A percentile compares a stretch with the other conserved stretches of the same genome.
These are phyloP conservation scores for Solen grandis DNA, from an alignment of 1,140 invertebrate genomes.

Conservation along the genomic window DNA sequence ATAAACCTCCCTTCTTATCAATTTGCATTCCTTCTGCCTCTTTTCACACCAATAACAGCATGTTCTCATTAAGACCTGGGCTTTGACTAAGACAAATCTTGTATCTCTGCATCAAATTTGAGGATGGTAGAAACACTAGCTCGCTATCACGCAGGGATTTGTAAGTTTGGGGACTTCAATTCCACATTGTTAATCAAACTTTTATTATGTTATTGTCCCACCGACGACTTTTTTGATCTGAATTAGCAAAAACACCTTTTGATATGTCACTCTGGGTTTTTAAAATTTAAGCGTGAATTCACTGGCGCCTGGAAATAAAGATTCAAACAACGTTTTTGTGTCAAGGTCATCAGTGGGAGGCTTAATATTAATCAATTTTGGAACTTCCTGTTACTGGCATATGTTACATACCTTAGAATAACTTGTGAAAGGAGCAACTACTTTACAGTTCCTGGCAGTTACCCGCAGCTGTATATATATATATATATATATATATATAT, in stretches of 20 bases:
- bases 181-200: neutral
- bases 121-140: neutral
- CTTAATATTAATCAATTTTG: neutral
- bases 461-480: neutral
- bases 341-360: neutral
- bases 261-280: slow-evolving; percentile 9
- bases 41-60: slow-evolving; percentile 13
- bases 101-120: slow-evolving; percentile 22
- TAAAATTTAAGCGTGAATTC: slow-evolving; percentile 5
- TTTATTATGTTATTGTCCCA: neutral
- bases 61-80: slow-evolving; percentile 13
- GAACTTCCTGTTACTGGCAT: neutral
- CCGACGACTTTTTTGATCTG: neutral
- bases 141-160: slow-evolving; percentile 1
- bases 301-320: slow-evolving; percentile 6
- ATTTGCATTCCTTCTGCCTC: slow-evolving; percentile 10
- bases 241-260: neutral
- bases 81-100: slow-evolving; percentile 11
- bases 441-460: slow-evolving; percentile 4
- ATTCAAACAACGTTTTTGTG: neutral
- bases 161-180: slow-evolving; percentile 20
- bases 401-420: neutral
- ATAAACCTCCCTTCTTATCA: neutral
- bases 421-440: slow-evolving; percentile 8
- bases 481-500: too few relatives aligned